Evolutionary conservation across 2,888 invertebrate species (phyloP), one percentile per base, ranked within the genome.

Genomic region (Agrypnus murinus): DNA sequence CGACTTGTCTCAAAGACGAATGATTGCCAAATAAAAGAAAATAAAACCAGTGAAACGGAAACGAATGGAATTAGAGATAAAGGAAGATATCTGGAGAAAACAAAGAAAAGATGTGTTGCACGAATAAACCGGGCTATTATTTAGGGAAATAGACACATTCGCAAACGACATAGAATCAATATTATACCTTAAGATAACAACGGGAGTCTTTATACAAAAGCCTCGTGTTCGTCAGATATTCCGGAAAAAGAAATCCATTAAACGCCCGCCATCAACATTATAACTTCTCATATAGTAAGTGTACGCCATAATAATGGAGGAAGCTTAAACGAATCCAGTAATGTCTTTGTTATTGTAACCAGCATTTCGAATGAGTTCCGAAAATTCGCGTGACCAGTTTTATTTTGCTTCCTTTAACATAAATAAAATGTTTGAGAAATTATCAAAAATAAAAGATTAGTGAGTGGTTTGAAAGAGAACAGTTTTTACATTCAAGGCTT

Each of bases 121-220:
- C 74, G 77, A 72, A 72, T 78, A 79, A 80, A 79, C 79, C 77
- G 78, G 71, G 75, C 78, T 78, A 79, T 81, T 76, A 80, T 80
- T 80, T 79, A 78, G 75, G 80, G 76, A 80, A 81, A 79, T 79
- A 79, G 79, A 79, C 78, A 77, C 79, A 76, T 79, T 75, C 64
- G 69, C 69, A 72, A 70, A 71, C 68, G 74, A 72, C 72, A 72
- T 67, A 69, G 71, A 74, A 74, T 73, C 73, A 67, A 75, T 75
- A 75, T 72, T 74, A 70, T 60, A 68, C 63, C 63, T 71, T 32
- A 64, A 67, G 64, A 64, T 67, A 65, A 65, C 69, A 46, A 53
- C 50, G n/a, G 25, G 31, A 53, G 64, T 25, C 60, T 65, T 67
- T 25, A 25, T 25, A 75, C 48, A 66, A 66, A 59, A n/a, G 17